Percentiles rank a stretch among this genome's conserved stretches.
These are phyloP conservation scores for Beris chalybata DNA, from an alignment of 2,888 invertebrate genomes.

Conservation along the genomic window DNA sequence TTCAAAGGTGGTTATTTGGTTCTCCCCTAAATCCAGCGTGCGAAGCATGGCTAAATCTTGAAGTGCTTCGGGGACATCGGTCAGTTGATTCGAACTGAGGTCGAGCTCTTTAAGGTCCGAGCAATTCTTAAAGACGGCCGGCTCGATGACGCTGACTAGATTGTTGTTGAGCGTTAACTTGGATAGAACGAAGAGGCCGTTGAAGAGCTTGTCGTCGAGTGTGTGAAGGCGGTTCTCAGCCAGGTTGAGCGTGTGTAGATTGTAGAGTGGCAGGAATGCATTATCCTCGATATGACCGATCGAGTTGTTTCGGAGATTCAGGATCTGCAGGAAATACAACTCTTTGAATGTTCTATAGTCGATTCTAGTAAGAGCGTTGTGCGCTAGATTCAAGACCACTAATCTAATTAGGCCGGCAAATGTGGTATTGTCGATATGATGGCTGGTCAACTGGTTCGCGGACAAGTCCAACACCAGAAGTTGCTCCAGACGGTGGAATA, in stretches of 20 bases:
- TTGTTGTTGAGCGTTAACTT: slow-evolving; percentile 86
- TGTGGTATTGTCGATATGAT: slow-evolving; percentile 83
- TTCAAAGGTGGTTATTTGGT: slow-evolving; percentile 80
- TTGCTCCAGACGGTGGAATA: slow-evolving; percentile 83
- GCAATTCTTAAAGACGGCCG: slow-evolving; percentile 83
- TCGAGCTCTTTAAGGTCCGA: slow-evolving; percentile 87
- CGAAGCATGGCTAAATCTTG: slow-evolving; percentile 81
- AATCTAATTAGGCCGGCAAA: slow-evolving; percentile 82
- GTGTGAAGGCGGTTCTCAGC: slow-evolving; percentile 85
- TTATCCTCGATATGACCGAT: slow-evolving; percentile 87
- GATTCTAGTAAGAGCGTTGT: slow-evolving; percentile 80
- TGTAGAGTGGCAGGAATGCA: slow-evolving; percentile 83
- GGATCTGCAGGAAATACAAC: slow-evolving; percentile 80
- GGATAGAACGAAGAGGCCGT: slow-evolving; percentile 80
- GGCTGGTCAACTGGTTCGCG: slow-evolving; percentile 81
- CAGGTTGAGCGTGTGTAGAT: slow-evolving; percentile 84
- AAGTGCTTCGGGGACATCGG: slow-evolving; percentile 79
- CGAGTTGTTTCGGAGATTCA: slow-evolving; percentile 83
- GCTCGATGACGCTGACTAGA: slow-evolving; percentile 75
- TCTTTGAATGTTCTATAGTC: slow-evolving; percentile 85
- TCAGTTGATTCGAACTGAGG: slow-evolving; percentile 82
- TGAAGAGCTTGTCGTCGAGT: slow-evolving; percentile 78
- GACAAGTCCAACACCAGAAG: slow-evolving; percentile 82
- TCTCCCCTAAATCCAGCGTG: slow-evolving; percentile 88
- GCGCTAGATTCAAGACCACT: slow-evolving; percentile 81